phyloP scores from a whole-genome alignment of 2,888 invertebrate genomes.

The Agrotis puta region DNA sequence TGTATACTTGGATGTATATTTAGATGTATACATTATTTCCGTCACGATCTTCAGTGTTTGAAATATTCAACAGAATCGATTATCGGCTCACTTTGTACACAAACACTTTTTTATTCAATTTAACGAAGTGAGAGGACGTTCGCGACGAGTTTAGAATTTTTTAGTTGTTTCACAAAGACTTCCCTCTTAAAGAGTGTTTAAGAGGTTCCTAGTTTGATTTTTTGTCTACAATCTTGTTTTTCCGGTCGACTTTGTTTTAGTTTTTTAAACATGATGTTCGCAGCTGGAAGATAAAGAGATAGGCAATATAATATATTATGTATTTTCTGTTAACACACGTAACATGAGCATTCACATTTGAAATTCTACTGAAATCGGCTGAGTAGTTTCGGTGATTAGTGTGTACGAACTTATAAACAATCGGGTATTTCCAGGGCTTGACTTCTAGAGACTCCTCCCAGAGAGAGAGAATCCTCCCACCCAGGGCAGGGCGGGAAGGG shows the following conservation, averaged over 20 bases:
- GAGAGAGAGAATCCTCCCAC: too few relatives aligned
- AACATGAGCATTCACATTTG: too few relatives aligned
- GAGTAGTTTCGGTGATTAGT: too few relatives aligned
- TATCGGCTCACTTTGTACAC: constrained; percentile 87
- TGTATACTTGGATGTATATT: constrained; percentile 26
- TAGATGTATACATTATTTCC: constrained; percentile 77
- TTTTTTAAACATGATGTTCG: constrained; percentile 13
- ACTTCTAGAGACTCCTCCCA: too few relatives aligned
- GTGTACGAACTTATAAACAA: too few relatives aligned
- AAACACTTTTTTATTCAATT: constrained; percentile 86
- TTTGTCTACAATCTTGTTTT: constrained; percentile 24
- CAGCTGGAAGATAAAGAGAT: too few relatives aligned
- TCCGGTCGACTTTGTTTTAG: constrained; percentile 5
- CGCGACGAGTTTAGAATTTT: constrained; percentile 69
- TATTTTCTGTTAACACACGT: too few relatives aligned
- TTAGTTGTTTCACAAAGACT: constrained; percentile 60
- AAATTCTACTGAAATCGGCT: too few relatives aligned
- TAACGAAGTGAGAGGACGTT: constrained; percentile 71
- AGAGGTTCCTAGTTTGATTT: constrained; percentile 40
- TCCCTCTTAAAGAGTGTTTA: constrained; percentile 42
- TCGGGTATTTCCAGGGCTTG: too few relatives aligned
- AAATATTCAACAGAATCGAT: constrained; percentile 89
- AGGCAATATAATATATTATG: too few relatives aligned
- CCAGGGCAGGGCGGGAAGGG: too few relatives aligned
- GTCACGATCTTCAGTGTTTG: constrained; percentile 83